Evolutionary conservation across 92 coral and sea anemone species (phyloP), one percentile per base, ranked within the genome.

Genomic region (Heliopora coerulea): DNA sequence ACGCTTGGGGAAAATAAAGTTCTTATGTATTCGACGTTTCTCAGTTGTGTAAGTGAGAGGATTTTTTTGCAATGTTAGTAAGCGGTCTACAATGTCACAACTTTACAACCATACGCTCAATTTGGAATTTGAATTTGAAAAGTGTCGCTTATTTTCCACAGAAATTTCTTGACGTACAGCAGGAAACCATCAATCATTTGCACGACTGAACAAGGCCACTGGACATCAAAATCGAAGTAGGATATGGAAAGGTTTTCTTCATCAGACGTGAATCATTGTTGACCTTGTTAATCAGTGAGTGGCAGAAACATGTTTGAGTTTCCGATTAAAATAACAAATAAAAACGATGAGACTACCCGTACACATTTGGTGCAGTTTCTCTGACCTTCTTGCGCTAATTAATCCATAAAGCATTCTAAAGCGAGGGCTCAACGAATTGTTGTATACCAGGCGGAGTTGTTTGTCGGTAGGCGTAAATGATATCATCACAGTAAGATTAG

Each of bases 251-350:
- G 63, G 18, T 54, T 50, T 52, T 23, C 32, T 41, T 54, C 54
- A 48, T 70, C 44, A 20, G 50, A 13, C 31, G 23, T 52, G 74
- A 49, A 49, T 67, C 59, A 52, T 52, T 70, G 77, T 70, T 70
- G 77, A 70, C 77, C 64, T 70, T 70, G 77, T 70, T 70, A 70
- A 70, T 70, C 77, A 70, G 62, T 70, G 31, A 52, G 33, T 70
- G 77, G 54, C 77, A 70, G 77, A 34, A 70, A 70, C 77, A 70
- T 70, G 77, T 70, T 70, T 70, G 77, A 70, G 63, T 70, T 70
- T 70, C 30, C 37, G 77, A 70, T 70, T 70, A 70, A 70, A 70
- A 70, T 54, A 70, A 54, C 77, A 70, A 70, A 70, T 70, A 70
- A 20, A 50, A 70, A 9, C 77, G 29, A 63, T 41, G 54, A 23